Evolutionary conservation across 2,113 vertebrate genomes (phyloP), one percentile per base, ranked within the genome.

Genomic region (Nibea coibor): DNA sequence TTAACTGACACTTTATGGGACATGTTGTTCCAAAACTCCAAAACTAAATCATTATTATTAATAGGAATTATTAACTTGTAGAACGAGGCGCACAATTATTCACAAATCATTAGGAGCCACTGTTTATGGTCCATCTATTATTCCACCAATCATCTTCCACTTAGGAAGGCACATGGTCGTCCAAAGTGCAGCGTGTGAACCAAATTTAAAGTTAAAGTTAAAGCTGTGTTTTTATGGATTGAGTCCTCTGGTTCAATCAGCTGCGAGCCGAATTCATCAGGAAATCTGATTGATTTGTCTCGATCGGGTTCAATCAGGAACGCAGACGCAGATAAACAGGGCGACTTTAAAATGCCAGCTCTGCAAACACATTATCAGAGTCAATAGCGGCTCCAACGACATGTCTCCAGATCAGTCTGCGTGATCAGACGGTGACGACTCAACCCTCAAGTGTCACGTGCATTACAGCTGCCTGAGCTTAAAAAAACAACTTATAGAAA

Each of bases 391-490:
- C 42, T 3, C 57, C 28, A 58, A 10, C 39, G 10, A 50, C 19
- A 42, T 1, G 22, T 71, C 51, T 76, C 42, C 35, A 48, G 69
- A 73, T 51, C 57, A 45, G 68, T 11, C 5, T 50, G n/a, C 59
- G 54, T 65, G 68, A 63, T 68, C 68, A 9, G 42, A 70, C 26
- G 2, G 26, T 64, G 69, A 73, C 69, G 42, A 73, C 26, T 59
- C 7, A 74, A 69, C 35, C 24, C 64, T 31, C 2, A 35, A 51
- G 35, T 59, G 69, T 80, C 68, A 81, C 82, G 72, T 61, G 51
- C 3, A 9, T n/a, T 12, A 73, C 62, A 76, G 22, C 72, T 74
- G 50, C 65, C 66, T 11, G 50, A 42, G 26, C 62, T 63, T 78
- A 56, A 59, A 48, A 48, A 16, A 48, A 48, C 10, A 47, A 50